phyloP scores from a whole-genome alignment of 2,888 invertebrate genomes.

The Yponomeuta plumbellus region DNA sequence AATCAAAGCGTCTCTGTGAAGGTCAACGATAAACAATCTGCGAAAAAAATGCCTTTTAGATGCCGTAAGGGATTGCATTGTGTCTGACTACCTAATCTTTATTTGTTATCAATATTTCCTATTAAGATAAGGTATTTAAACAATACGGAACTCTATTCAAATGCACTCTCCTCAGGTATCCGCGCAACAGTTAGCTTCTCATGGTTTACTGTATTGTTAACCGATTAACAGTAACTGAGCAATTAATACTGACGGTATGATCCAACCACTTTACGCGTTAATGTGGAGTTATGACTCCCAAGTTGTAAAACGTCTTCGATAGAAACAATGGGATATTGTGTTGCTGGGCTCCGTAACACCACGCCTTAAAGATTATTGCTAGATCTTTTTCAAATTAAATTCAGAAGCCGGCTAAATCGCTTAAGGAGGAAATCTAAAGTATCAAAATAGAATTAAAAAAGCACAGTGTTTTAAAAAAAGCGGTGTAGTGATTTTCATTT shows the following conservation, averaged over 20 bases:
- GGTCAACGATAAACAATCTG: too few relatives aligned
- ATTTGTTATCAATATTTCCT: not conserved
- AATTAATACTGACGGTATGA: constrained; percentile 4
- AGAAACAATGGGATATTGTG: not conserved
- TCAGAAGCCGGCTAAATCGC: not conserved
- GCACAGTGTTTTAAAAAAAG: too few relatives aligned
- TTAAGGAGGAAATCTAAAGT: not conserved
- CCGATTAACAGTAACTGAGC: constrained; percentile 28
- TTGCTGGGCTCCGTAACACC: not conserved
- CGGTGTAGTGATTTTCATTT: too few relatives aligned
- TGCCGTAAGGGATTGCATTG: too few relatives aligned
- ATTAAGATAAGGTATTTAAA: not conserved
- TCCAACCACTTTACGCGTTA: not conserved
- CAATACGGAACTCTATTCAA: not conserved
- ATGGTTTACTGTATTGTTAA: constrained; percentile 25
- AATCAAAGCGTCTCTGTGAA: too few relatives aligned
- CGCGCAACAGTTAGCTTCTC: not conserved
- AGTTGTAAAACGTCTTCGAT: constrained; percentile 1
- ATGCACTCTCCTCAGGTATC: not conserved
- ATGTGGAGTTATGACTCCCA: not conserved
- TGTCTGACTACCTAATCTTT: not conserved
- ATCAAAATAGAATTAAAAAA: too few relatives aligned
- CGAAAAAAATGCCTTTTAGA: too few relatives aligned
- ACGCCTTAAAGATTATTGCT: not conserved
- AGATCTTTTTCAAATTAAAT: not conserved